phyloP scores from a whole-genome alignment of 2,113 vertebrate genomes.

The Regulus satrapa region DNA sequence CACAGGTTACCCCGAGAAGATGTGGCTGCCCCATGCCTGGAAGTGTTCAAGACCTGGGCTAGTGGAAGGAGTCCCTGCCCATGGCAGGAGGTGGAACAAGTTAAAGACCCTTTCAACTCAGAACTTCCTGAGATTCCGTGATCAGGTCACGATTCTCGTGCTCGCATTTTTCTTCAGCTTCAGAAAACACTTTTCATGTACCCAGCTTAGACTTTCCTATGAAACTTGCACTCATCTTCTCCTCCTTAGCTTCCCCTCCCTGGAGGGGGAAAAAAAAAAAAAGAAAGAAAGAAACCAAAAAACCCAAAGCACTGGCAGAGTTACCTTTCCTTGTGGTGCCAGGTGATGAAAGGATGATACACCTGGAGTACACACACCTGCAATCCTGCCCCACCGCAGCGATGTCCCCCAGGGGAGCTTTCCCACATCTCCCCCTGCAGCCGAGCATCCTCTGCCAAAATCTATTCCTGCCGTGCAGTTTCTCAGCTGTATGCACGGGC shows the following conservation, averaged over 20 bases:
- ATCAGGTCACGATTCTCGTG: background rate
- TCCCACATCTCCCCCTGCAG: background rate
- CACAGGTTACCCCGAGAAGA: background rate
- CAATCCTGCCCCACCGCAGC: background rate
- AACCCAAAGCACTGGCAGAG: background rate
- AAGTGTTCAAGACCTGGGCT: background rate
- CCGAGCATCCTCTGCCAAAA: background rate
- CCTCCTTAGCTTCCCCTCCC: background rate
- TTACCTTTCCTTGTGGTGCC: background rate
- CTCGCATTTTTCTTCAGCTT: background rate
- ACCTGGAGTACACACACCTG: background rate
- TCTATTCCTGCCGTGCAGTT: background rate
- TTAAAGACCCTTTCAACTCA: background rate
- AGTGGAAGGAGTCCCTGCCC: background rate
- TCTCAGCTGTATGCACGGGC: accelerated
- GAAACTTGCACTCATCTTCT: background rate
- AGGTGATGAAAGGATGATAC: background rate
- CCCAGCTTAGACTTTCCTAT: background rate
- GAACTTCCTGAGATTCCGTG: background rate
- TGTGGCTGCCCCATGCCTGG: background rate
- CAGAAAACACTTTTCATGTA: background rate
- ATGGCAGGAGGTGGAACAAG: background rate
- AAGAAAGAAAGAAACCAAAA: background rate
- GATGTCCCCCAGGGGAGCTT: background rate
- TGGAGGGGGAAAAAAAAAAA: accelerated